phyloP scores from a whole-genome alignment of 2,888 invertebrate species.

The Drosophila mettleri region DNA sequence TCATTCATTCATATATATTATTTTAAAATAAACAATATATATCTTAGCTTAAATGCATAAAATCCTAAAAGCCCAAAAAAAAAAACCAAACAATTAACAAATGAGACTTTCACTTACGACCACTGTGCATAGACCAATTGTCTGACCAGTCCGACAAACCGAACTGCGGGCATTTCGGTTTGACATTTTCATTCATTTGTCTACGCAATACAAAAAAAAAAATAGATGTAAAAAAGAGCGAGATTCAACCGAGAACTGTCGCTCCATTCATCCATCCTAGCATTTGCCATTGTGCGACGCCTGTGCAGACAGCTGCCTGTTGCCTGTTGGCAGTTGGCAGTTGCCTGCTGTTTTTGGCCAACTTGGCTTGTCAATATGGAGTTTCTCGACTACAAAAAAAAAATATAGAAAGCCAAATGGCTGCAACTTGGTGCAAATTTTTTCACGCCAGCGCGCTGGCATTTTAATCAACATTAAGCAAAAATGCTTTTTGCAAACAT shows the following conservation, averaged over 20 bases:
- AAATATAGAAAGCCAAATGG: slow-evolving; percentile 52
- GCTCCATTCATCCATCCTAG: slow-evolving; percentile 52
- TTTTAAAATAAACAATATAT: neutral
- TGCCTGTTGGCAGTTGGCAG: slow-evolving; percentile 55
- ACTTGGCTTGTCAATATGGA: slow-evolving; percentile 71
- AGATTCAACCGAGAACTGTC: slow-evolving; percentile 54
- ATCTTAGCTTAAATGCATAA: neutral
- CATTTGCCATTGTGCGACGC: slow-evolving; percentile 56
- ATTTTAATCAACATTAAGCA: slow-evolving; percentile 81
- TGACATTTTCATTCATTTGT: slow-evolving; percentile 81
- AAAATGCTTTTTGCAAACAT: slow-evolving; percentile 78
- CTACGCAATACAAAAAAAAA: slow-evolving; percentile 61
- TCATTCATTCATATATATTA: no score
- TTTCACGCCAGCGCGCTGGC: slow-evolving; percentile 77
- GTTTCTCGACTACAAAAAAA: neutral
- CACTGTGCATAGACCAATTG: slow-evolving; percentile 19
- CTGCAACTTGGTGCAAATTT: slow-evolving; percentile 71
- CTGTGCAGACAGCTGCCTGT: slow-evolving; percentile 60
- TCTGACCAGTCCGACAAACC: slow-evolving; percentile 25
- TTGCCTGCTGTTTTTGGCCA: slow-evolving; percentile 69
- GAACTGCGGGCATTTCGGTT: slow-evolving; percentile 55
- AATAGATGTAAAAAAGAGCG: slow-evolving; percentile 20
- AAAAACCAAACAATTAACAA: neutral
- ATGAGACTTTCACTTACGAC: neutral
- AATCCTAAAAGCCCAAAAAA: neutral